phyloP scores from a whole-genome alignment of 64 coral and sea anemone species.

The Stylophora pistillata region DNA sequence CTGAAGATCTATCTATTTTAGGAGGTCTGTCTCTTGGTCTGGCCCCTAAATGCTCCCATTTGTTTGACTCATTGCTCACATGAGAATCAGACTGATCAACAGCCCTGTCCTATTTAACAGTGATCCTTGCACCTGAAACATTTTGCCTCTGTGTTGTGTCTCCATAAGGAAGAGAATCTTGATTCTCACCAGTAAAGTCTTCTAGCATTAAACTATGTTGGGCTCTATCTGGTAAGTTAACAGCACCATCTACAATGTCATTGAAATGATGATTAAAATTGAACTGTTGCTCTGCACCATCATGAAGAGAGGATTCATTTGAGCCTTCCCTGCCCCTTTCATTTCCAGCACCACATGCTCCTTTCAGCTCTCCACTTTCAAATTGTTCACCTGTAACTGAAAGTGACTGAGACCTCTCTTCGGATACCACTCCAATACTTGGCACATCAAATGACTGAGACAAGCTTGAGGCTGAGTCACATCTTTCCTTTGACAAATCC shows the following conservation, averaged over 20 bases:
- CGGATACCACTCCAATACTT: too few relatives aligned
- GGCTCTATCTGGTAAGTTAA: background rate
- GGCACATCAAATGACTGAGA: too few relatives aligned
- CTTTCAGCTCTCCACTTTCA: too few relatives aligned
- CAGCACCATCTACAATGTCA: background rate
- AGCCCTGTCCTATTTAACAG: background rate
- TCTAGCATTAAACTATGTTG: background rate
- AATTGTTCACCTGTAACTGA: too few relatives aligned
- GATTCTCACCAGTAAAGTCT: background rate
- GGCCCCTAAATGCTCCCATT: constrained; percentile 6
- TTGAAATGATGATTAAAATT: background rate
- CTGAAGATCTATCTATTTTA: background rate
- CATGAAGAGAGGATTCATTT: background rate
- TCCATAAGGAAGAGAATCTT: background rate
- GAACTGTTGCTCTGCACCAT: background rate
- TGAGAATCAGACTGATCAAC: background rate
- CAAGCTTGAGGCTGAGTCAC: too few relatives aligned
- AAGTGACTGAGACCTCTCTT: too few relatives aligned
- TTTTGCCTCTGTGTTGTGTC: background rate
- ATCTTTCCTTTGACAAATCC: too few relatives aligned
- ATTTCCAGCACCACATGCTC: too few relatives aligned
- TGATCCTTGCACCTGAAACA: background rate
- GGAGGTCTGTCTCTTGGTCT: background rate
- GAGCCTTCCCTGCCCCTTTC: too few relatives aligned
- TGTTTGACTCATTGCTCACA: background rate